phyloP scores from a whole-genome alignment of 2,888 invertebrate species.

The Parascotia fuliginaria region DNA sequence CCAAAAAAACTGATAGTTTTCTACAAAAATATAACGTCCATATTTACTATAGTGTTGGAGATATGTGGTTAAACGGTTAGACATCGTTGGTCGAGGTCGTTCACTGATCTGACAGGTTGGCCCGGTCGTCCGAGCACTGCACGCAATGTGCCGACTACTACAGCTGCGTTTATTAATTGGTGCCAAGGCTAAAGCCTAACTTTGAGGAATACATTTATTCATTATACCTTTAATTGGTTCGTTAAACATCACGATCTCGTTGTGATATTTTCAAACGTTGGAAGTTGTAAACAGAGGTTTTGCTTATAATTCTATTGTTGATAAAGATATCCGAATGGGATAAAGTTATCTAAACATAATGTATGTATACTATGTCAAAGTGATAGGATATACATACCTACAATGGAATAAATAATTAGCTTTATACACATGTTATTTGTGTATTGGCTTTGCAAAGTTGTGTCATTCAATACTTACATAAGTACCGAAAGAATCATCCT shows the following conservation, averaged over 20 bases:
- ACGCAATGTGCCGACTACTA: conserved; percentile 51
- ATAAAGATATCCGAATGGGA: conserved; percentile 64
- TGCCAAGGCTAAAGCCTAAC: conserved; percentile 63
- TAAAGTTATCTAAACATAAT: conserved; percentile 65
- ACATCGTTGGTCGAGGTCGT: conserved; percentile 79
- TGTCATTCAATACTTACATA: conserved; percentile 44
- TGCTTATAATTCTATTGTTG: conserved; percentile 56
- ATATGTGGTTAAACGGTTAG: conserved; percentile 55
- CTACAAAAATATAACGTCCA: conserved; percentile 51
- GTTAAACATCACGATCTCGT: conserved; percentile 42
- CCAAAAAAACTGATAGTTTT: conserved; percentile 28
- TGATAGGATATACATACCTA: conserved; percentile 49
- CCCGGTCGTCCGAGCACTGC: conserved; percentile 55
- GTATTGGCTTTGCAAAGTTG: conserved; percentile 43
- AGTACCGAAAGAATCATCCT: conserved; percentile 45
- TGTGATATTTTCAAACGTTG: conserved; percentile 49
- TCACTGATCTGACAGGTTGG: conserved; percentile 78
- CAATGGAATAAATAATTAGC: conserved; percentile 35
- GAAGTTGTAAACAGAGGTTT: conserved; percentile 54
- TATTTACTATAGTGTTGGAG: conserved; percentile 59
- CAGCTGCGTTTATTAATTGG: conserved; percentile 50
- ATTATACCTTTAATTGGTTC: conserved; percentile 37
- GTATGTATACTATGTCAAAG: conserved; percentile 51
- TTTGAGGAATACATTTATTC: conserved; percentile 33
- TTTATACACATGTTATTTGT: conserved; percentile 46